Evolutionary conservation across 2,888 invertebrate genomes (phyloP).

Genomic region (Aethes cnicana): DNA sequence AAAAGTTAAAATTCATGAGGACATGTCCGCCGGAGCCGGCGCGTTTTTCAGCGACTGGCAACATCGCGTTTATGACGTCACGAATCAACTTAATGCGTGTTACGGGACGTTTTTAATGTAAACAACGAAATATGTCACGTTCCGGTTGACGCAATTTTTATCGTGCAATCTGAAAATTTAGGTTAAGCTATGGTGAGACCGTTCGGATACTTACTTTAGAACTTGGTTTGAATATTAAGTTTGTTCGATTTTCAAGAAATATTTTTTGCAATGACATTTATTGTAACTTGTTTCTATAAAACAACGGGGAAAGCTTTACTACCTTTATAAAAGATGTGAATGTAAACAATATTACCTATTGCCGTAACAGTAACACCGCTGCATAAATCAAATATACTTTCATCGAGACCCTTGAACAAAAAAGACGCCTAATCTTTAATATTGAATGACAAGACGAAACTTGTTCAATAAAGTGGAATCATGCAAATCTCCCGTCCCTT

Average conservation of each 20-base stretch:
- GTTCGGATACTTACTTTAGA: not conserved
- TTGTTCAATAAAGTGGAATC: slow-evolving; percentile 67
- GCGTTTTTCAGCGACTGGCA: slow-evolving; percentile 58
- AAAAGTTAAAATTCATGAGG: slow-evolving; percentile 72
- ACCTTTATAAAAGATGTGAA: too few relatives aligned
- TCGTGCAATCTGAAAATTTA: slow-evolving; percentile 35
- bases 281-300: too few relatives aligned
- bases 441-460: slow-evolving; percentile 70
- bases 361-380: too few relatives aligned
- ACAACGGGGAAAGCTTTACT: too few relatives aligned
- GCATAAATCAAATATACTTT: slow-evolving; percentile 7
- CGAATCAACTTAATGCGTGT: slow-evolving; percentile 58
- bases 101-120: slow-evolving; percentile 37
- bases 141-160: slow-evolving; percentile 33
- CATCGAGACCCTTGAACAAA: slow-evolving; percentile 8
- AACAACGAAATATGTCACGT: slow-evolving; percentile 29
- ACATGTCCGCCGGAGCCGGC: slow-evolving; percentile 49
- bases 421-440: slow-evolving; percentile 56
- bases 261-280: too few relatives aligned
- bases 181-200: not conserved
- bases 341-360: too few relatives aligned
- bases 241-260: too few relatives aligned
- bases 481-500: slow-evolving; percentile 63
- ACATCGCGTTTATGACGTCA: slow-evolving; percentile 66
- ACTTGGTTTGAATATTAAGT: too few relatives aligned